A percentile compares a stretch with the other conserved stretches of the same genome.
Conservation (phyloP, 2,888 invertebrate genomes). For the Salticus scenicus region DNA sequence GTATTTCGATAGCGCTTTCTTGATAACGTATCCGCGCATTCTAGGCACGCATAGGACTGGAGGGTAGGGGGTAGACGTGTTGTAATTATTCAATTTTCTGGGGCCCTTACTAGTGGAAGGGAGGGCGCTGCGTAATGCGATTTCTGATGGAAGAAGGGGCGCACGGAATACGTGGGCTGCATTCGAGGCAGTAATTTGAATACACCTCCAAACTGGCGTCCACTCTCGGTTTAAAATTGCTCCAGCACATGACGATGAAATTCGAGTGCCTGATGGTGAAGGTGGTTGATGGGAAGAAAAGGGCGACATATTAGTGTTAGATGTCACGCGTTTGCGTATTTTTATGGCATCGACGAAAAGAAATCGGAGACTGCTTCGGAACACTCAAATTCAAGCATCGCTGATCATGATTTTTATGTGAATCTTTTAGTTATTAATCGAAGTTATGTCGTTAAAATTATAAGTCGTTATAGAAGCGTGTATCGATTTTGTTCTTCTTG, state of each 20-base stretch:
- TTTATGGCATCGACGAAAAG: too few relatives aligned
- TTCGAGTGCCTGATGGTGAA: not conserved
- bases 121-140: not conserved
- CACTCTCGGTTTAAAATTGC: not conserved
- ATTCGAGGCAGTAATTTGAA: not conserved
- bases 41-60: not conserved
- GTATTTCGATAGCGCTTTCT: not conserved
- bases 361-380: too few relatives aligned
- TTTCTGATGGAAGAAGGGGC: not conserved
- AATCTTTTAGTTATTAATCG: too few relatives aligned
- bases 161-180: not conserved
- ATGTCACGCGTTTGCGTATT: not conserved
- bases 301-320: not conserved
- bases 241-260: not conserved
- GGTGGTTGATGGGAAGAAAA: too few relatives aligned
- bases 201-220: not conserved
- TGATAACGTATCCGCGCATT: not conserved
- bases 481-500: too few relatives aligned
- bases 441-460: too few relatives aligned
- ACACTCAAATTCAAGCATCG: too few relatives aligned
- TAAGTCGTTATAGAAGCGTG: too few relatives aligned
- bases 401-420: too few relatives aligned
- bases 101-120: not conserved
- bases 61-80: not conserved
- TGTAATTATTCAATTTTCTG: conserved; percentile 13